Percentiles rank a stretch among this genome's conserved stretches.
Evolutionary conservation across 2,888 invertebrate species (phyloP).

Genomic region (Eustalomyia histrio): DNA sequence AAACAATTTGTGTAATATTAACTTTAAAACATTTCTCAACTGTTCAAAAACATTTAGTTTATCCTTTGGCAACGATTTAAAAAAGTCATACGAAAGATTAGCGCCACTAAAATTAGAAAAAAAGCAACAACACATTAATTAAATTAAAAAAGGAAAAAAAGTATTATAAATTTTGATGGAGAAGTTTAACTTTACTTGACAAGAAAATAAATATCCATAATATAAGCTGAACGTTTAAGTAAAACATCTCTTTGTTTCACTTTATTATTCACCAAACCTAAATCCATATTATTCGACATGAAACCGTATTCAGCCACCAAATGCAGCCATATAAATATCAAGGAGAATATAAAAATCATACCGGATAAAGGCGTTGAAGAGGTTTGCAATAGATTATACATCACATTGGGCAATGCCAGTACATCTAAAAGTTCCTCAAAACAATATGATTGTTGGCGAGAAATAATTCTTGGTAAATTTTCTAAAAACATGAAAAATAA

Average conservation of each 20-base stretch:
- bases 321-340: conserved; percentile 84
- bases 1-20: conserved; percentile 81
- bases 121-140: neutral
- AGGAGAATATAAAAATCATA: conserved; percentile 81
- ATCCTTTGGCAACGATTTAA: conserved; percentile 79
- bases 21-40: conserved; percentile 80
- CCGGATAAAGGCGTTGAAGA: conserved; percentile 64
- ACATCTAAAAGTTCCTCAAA: conserved; percentile 66
- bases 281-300: conserved; percentile 78
- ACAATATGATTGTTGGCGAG: conserved; percentile 55
- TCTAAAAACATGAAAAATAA: conserved; percentile 19
- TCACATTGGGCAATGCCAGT: conserved; percentile 66
- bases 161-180: too few species aligned
- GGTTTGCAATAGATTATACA: conserved; percentile 66
- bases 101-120: conserved; percentile 81
- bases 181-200: conserved; percentile 80
- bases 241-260: conserved; percentile 68
- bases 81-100: conserved; percentile 81
- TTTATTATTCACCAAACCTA: conserved; percentile 51
- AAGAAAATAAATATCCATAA: conserved; percentile 80
- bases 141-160: neutral
- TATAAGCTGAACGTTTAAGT: conserved; percentile 66
- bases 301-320: conserved; percentile 84
- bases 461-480: conserved; percentile 57
- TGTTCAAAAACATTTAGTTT: conserved; percentile 80